These are phyloP conservation scores for Neocrepidodera transversa DNA, from an alignment of 2,888 invertebrate species.

Conservation along the genomic window DNA sequence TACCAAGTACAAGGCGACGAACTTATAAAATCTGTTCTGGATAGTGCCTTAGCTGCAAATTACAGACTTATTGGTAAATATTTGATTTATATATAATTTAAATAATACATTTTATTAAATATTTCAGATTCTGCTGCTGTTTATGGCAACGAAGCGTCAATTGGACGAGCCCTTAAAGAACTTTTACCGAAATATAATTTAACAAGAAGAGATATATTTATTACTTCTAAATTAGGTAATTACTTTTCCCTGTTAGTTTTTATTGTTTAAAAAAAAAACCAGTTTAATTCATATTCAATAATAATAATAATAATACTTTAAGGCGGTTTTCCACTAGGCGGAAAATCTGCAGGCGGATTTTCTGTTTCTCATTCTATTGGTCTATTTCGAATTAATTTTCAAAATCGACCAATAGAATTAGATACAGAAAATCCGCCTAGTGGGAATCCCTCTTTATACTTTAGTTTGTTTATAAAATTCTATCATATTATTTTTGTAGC, in stretches of 20 bases:
- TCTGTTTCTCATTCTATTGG: no score
- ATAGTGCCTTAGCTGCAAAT: slow-evolving; percentile 70
- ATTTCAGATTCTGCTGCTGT: slow-evolving; percentile 5
- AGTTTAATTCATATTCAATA: no score
- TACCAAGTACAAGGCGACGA: slow-evolving; percentile 66
- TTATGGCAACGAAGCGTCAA: slow-evolving; percentile 77
- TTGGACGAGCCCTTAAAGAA: slow-evolving; percentile 70
- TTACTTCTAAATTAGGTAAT: slow-evolving; percentile 80
- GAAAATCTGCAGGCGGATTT: no score
- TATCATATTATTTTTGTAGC: slow-evolving; percentile 4
- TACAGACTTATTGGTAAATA: slow-evolving; percentile 73
- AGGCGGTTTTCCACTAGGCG: no score
- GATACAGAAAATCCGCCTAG: no score
- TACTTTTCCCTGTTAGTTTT: background rate
- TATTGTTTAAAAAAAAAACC: no score
- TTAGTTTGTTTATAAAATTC: background rate
- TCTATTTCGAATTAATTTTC: no score
- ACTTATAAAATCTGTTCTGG: slow-evolving; percentile 64
- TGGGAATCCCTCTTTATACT: background rate
- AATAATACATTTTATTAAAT: background rate
- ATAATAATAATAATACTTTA: no score
- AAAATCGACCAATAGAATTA: no score
- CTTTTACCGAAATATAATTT: slow-evolving; percentile 74
- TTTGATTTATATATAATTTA: background rate
- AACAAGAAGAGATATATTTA: slow-evolving; percentile 75